Base-by-base conservation (phyloP, 2,113 vertebrate species). In the Paramormyrops kingsleyae region DNA sequence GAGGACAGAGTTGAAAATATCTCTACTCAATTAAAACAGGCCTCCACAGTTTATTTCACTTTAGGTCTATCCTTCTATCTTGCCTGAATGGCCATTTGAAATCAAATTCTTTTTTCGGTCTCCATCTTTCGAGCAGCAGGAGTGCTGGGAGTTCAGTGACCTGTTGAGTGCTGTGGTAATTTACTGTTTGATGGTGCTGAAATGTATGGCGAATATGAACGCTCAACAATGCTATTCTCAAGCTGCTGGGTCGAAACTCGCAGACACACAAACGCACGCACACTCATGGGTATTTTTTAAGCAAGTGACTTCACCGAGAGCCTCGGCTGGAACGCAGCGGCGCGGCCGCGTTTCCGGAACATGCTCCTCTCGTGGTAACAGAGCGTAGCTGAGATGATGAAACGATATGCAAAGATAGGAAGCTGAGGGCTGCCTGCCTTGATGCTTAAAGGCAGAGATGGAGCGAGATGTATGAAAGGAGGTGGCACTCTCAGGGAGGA, bases 381-480 rank as follows among this genome's bases (percentile, higher is more conserved):
- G 77, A 5, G n/a, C 83, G 56, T 6, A 4, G 35, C 49, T 15
- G 52, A 84, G 77, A 89, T 89, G 77, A 85, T 87, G 85, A 87
- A 87, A 87, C 19, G 27, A 87, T 87, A 53, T 53, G 85, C 50
- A 87, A 87, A 87, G 21, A 24, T 21, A 84, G 52, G 39, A 62
- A 47, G 39, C 39, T 24, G 12, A 49, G 50, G 83, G 35, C n/a
- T 21, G 80, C 8, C 44, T 35, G 62, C 19, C 35, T 53, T 39
- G 47, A 35, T n/a, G 15, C 52, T 42, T 42, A 59, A 85, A 59
- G 19, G n/a, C 35, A 19, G 85, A 35, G 35, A 27, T 42, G 0
- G 85, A 87, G 13, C 4, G 27, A 9, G 85, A 10, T 15, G 47
- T 19, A 1, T 1, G 13, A 31, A 53, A 3, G 85, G 50, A 8